Percentiles rank a stretch among this genome's conserved stretches.
Evolutionary conservation across 2,797 vertebrate species (phyloP).

Genomic region (Clamator glandarius): DNA sequence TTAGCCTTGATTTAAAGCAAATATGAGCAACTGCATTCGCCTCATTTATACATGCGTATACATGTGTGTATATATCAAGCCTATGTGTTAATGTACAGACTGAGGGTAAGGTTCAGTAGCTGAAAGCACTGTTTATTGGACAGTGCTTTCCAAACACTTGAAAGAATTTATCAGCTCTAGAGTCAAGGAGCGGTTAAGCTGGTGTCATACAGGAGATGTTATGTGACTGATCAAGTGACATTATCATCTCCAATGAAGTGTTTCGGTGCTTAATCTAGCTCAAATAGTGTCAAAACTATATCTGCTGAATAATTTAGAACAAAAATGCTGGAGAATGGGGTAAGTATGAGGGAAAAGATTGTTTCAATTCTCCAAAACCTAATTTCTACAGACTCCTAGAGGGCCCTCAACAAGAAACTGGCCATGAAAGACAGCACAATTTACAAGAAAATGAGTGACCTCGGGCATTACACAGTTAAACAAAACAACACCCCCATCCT

Average conservation of each 20-base stretch:
- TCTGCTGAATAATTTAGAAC: neutral
- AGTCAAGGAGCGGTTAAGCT: neutral
- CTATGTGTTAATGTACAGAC: neutral
- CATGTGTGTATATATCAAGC: neutral
- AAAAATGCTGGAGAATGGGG: neutral
- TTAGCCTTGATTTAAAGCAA: neutral
- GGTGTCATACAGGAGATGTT: neutral
- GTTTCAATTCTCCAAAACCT: neutral
- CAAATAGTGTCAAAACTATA: neutral
- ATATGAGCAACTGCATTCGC: neutral
- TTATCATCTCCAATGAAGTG: neutral
- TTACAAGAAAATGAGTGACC: neutral
- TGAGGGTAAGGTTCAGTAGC: neutral
- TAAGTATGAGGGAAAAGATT: neutral
- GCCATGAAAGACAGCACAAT: neutral
- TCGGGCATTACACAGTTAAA: neutral
- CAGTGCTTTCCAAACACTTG: neutral
- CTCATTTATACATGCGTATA: neutral
- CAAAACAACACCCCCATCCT: neutral
- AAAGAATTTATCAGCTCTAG: neutral
- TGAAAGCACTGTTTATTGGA: neutral
- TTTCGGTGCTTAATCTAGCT: neutral
- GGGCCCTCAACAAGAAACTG: neutral
- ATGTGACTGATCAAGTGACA: rapidly evolving
- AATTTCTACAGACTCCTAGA: neutral